Conservation (phyloP, 2,797 vertebrate species). For the Gymnoscopelus microlampas region DNA sequence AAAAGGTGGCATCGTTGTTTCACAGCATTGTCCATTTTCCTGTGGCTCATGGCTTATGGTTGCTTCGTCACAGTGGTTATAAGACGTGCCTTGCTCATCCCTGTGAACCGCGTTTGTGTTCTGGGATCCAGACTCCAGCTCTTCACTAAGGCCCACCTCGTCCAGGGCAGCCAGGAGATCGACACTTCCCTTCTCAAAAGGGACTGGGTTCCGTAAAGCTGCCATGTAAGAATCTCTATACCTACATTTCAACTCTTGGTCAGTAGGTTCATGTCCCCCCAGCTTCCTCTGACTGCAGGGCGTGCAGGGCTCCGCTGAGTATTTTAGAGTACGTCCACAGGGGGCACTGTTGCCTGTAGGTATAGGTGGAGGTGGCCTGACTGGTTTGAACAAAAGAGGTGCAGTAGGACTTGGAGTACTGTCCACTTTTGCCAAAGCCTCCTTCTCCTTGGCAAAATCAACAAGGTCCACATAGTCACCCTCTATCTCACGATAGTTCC, state of each 20-base stretch:
- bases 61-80: conserved; percentile 54
- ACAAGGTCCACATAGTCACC: conserved; percentile 95
- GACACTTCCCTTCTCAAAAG: conserved; percentile 75
- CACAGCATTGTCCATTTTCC: conserved; percentile 34
- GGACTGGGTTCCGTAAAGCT: conserved; percentile 82
- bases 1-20: conserved; percentile 28
- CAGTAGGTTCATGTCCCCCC: conserved; percentile 53
- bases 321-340: conserved; percentile 53
- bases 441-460: conserved; percentile 80
- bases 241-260: conserved; percentile 74
- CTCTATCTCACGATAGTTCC: conserved; percentile 82
- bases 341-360: conserved; percentile 40
- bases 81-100: conserved; percentile 39
- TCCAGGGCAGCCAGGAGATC: conserved; percentile 77
- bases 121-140: conserved; percentile 55
- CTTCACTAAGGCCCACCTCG: conserved; percentile 66
- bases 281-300: conserved; percentile 72
- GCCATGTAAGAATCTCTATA: conserved; percentile 86
- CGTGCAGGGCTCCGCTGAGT: conserved; percentile 69
- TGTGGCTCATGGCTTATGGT: conserved; percentile 37
- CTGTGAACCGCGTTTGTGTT: conserved; percentile 36
- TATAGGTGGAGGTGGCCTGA: conserved; percentile 65
- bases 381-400: conserved; percentile 63
- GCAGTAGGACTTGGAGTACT: conserved; percentile 43
- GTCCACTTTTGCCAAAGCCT: conserved; percentile 49